These are phyloP conservation scores for Hyposoter dolosus DNA, from an alignment of 2,888 invertebrate species.

Conservation along the genomic window DNA sequence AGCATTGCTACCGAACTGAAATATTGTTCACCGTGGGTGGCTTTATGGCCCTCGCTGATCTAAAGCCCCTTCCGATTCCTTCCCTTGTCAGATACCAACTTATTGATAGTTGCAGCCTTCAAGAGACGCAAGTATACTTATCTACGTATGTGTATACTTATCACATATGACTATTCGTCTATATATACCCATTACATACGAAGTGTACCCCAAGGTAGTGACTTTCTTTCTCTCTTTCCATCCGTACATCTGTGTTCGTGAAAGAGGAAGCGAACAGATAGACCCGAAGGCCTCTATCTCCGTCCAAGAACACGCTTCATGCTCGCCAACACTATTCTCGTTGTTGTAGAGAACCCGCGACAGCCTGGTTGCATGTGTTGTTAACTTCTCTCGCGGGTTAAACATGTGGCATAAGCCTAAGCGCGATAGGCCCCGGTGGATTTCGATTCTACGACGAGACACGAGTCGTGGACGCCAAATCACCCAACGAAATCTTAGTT, in stretches of 20 bases:
- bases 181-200: constrained; percentile 14
- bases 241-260: not conserved
- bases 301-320: constrained; percentile 51
- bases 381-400: constrained; percentile 5
- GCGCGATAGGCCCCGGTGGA: constrained; percentile 34
- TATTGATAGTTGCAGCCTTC: constrained; percentile 77
- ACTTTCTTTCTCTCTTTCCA: not conserved
- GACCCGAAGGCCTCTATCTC: constrained; percentile 53
- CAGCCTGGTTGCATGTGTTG: not conserved
- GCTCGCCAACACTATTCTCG: constrained; percentile 35
- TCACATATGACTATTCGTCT: constrained; percentile 17
- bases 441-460: constrained; percentile 35
- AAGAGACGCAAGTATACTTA: constrained; percentile 36
- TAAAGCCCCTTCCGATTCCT: constrained; percentile 78
- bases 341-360: constrained; percentile 21
- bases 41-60: constrained; percentile 80
- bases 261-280: constrained; percentile 39
- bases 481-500: constrained; percentile 29
- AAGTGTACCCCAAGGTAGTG: constrained; percentile 15
- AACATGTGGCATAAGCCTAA: constrained; percentile 29
- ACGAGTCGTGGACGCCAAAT: constrained; percentile 29
- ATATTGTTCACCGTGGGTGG: constrained; percentile 83
- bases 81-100: constrained; percentile 80
- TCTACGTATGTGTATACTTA: constrained; percentile 37
- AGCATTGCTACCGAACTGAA: constrained; percentile 83